phyloP scores from a whole-genome alignment of 2,888 invertebrate genomes.

The Julus scanicus region DNA sequence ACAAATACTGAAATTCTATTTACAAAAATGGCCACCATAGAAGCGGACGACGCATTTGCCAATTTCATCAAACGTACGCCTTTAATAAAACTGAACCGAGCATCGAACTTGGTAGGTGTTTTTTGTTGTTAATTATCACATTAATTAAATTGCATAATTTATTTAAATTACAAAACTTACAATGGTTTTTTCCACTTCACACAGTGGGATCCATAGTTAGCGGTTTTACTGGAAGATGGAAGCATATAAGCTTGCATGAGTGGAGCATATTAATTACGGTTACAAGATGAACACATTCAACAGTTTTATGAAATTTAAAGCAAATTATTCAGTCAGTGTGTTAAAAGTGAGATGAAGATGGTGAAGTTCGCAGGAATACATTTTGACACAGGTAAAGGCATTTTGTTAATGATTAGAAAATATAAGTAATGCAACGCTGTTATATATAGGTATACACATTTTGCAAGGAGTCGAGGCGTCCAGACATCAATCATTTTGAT shows the following conservation, averaged over 20 bases:
- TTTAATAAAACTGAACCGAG: neutral
- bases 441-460: too few species aligned
- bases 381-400: too few species aligned
- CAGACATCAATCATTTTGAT: too few species aligned
- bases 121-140: neutral
- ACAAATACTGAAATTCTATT: neutral
- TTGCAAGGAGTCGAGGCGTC: too few species aligned
- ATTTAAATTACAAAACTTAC: neutral
- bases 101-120: too few species aligned
- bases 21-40: neutral
- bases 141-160: neutral
- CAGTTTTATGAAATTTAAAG: too few species aligned
- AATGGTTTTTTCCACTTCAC: too few species aligned
- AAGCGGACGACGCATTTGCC: neutral
- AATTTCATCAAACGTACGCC: conserved; percentile 17
- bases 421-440: too few species aligned
- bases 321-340: neutral
- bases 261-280: neutral
- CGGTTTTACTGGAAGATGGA: neutral
- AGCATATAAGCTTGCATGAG: neutral
- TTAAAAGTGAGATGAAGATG: too few species aligned
- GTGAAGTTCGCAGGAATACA: too few species aligned
- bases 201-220: neutral
- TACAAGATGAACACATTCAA: neutral
- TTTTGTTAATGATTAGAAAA: too few species aligned